Evolutionary conservation across 1,140 invertebrate genomes (phyloP), one percentile per base, ranked within the genome.

Genomic region (Lordiphosa stackelbergi): DNA sequence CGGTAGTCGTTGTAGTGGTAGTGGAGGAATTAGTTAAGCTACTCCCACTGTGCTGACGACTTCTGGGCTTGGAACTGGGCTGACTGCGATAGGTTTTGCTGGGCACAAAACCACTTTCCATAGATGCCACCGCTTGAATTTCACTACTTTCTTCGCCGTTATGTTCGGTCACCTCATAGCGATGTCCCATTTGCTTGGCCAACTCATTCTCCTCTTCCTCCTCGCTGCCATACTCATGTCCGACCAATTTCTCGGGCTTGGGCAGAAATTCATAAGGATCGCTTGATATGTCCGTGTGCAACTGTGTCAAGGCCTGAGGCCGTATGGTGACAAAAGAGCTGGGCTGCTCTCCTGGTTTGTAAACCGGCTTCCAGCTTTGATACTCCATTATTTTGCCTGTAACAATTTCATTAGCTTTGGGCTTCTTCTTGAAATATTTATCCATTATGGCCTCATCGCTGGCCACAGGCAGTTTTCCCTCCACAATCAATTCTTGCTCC

Each of bases 401-500:
- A 10, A 85, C 42, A 28, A 85, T 69, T 31, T 85, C 83, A 37
- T 85, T 78, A 43, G 63, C 46, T 3, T 37, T 53, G 0, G 54
- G 37, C 5, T 74, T 71, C n/a, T 59, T 63, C 36, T 69, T 69
- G 19, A 83, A 83, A 43, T 83, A 83, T 40, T 83, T 83, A 0
- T 83, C 69, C 60, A 84, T 43, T 0, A 83, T 61, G 0, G 65
- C 72, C 53, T 84, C 83, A 40, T 72, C 84, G 38, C 66, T 71
- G 59, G 47, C 78, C 38, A 54, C 13, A 0, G 85, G 73, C 9
- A 46, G 37, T n/a, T 69, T 73, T 35, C 85, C 85, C 65, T 86
- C 85, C 2, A 72, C 85, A 22, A 86, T 85, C 3, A 86, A 47
- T 36, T 86, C 85, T 45, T 86, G 85, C 22, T 86, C 79, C 49